Evolutionary conservation across 2,888 invertebrate species (phyloP), one percentile per base, ranked within the genome.

Genomic region (Octonoba sinensis): DNA sequence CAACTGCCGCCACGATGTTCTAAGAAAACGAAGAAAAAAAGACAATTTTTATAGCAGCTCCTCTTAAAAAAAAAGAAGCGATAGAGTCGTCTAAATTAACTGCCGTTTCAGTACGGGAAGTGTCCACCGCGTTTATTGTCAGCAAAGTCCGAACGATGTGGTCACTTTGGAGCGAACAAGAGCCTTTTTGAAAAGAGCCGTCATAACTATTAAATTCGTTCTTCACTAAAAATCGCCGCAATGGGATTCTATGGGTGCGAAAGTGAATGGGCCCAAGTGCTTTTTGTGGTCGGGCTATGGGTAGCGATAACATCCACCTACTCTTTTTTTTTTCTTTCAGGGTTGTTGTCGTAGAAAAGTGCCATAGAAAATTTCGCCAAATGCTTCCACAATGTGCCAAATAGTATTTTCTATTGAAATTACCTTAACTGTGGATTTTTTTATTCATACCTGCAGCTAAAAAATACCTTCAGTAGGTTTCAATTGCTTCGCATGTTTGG

Each of bases 171-270:
- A n/a, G 22, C 44, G 57, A 51, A 65, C 65, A 79, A 72, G 71
- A 72, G 65, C 65, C n/a, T 72, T 66, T 79, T 79, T 79, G 66
- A 60, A 79, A 79, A 71, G 66, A 59, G 24, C 54, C 56, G 72
- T 27, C 78, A 79, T 79, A 79, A 79, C 78, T 79, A 72, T 79
- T 79, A 79, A 79, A 79, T 78, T 72, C 78, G 66, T 66, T 79
- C 72, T 79, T 79, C 72, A 71, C 78, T 72, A 59, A 72, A 79
- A 79, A 79, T 79, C 72, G 78, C 59, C 66, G 46, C n/a, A 60
- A 62, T 51, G 60, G 51, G 78, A 60, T 67, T 67, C 66, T 67
- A 72, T 71, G 60, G 62, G 18, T 79, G 44, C 59, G 72, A 66
- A 66, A 79, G 72, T 79, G 72, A 65, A 78, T 72, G 77, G 62